phyloP scores from a whole-genome alignment of 2,888 invertebrate genomes.

The Deilephila porcellus region DNA sequence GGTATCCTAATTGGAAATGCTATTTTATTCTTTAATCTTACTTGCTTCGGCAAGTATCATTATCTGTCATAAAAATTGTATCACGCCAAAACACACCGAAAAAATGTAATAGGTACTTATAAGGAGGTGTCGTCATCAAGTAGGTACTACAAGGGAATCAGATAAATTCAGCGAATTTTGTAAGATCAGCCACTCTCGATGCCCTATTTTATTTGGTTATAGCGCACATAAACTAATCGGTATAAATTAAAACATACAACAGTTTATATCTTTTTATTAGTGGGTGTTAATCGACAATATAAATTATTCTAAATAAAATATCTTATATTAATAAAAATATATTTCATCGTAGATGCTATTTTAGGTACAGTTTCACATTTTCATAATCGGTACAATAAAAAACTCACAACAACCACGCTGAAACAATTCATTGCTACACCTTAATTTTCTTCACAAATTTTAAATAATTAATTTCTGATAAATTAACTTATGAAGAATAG shows the following conservation, averaged over 20 bases:
- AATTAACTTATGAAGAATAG: neutral
- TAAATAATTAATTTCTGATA: neutral
- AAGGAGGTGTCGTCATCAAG: too few species aligned
- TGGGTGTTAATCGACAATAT: conserved; percentile 60
- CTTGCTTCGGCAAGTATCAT: too few species aligned
- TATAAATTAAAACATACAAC: conserved; percentile 15
- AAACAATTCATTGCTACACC: conserved; percentile 1
- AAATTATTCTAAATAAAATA: conserved; percentile 66
- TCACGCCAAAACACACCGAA: too few species aligned
- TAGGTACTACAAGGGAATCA: too few species aligned
- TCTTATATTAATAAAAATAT: conserved; percentile 61
- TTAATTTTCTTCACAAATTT: neutral
- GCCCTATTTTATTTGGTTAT: too few species aligned
- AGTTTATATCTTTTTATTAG: conserved; percentile 56
- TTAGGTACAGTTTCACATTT: conserved; percentile 47
- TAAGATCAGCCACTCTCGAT: too few species aligned
- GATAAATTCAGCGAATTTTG: too few species aligned
- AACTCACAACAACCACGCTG: neutral
- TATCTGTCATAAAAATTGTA: too few species aligned
- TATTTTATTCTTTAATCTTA: too few species aligned
- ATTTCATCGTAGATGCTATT: conserved; percentile 64
- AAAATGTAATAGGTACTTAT: too few species aligned
- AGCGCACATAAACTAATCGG: neutral
- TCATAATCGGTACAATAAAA: neutral
- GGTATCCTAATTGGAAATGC: too few species aligned